A percentile compares a stretch with the other conserved stretches of the same genome.
Evolutionary conservation across 2,888 invertebrate species (phyloP).

Genomic region (Epinotia ramella): DNA sequence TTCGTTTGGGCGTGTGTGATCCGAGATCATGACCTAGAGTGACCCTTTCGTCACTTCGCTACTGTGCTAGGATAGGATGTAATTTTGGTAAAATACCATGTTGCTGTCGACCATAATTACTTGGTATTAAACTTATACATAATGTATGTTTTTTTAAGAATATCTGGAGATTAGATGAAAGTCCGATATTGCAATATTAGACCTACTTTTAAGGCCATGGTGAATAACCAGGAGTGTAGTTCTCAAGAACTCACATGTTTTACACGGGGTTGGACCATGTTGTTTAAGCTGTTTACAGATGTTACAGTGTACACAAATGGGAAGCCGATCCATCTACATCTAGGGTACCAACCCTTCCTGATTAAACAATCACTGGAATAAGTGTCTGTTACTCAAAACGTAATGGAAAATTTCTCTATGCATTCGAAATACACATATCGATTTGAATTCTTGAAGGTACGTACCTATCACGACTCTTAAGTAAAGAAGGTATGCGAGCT

Average conservation of each 20-base stretch:
- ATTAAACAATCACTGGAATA: background rate
- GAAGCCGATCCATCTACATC: too few species aligned
- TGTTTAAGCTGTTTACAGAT: background rate
- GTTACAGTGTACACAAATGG: too few species aligned
- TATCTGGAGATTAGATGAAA: background rate
- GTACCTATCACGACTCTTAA: background rate
- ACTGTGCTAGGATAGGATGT: constrained; percentile 15
- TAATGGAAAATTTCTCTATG: background rate
- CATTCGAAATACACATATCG: background rate
- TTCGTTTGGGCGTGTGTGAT: constrained; percentile 46
- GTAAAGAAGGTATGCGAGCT: constrained; percentile 41
- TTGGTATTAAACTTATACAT: background rate
- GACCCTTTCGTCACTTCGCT: constrained; percentile 32
- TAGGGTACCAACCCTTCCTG: too few species aligned
- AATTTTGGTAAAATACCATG: background rate
- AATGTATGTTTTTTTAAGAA: background rate
- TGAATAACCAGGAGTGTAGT: background rate
- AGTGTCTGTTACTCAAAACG: background rate
- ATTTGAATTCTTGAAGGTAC: constrained; percentile 33
- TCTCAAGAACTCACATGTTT: background rate
- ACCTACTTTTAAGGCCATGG: background rate
- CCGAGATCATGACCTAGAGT: constrained; percentile 36
- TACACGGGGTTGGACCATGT: background rate
- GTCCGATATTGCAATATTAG: background rate
- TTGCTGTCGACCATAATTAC: constrained; percentile 10